phyloP scores from a whole-genome alignment of 2,113 vertebrate species.

The Dromaius novaehollandiae region DNA sequence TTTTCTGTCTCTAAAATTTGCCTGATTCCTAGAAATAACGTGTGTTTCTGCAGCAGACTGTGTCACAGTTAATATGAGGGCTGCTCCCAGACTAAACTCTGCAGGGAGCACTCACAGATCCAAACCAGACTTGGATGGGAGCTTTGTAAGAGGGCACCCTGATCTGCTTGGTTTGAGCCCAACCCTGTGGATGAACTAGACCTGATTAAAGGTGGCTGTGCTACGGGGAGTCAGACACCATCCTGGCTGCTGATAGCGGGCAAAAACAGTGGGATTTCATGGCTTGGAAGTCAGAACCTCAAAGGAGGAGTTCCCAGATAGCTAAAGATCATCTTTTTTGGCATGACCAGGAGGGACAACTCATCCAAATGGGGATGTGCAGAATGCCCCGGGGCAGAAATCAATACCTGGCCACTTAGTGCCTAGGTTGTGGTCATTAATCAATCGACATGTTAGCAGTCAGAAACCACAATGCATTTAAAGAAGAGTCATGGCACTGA shows the following conservation, averaged over 20 bases:
- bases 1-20: neutral
- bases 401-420: neutral
- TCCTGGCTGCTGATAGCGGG: neutral
- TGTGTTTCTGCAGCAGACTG: neutral
- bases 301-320: neutral
- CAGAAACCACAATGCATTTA: neutral
- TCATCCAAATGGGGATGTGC: accelerated
- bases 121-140: neutral
- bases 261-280: neutral
- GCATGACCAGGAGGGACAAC: neutral
- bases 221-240: neutral
- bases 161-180: neutral
- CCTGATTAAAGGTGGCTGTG: neutral
- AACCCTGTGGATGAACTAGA: neutral
- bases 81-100: neutral
- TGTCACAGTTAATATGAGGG: neutral
- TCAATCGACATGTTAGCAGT: neutral
- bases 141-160: neutral
- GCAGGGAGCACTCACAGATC: neutral
- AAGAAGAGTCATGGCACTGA: neutral
- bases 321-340: neutral
- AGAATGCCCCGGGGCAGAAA: neutral
- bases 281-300: neutral
- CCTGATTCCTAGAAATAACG: neutral
- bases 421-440: neutral